phyloP scores from a whole-genome alignment of 35 echinoderm and acorn worm species.

The Heliocidaris erythrogramma region DNA sequence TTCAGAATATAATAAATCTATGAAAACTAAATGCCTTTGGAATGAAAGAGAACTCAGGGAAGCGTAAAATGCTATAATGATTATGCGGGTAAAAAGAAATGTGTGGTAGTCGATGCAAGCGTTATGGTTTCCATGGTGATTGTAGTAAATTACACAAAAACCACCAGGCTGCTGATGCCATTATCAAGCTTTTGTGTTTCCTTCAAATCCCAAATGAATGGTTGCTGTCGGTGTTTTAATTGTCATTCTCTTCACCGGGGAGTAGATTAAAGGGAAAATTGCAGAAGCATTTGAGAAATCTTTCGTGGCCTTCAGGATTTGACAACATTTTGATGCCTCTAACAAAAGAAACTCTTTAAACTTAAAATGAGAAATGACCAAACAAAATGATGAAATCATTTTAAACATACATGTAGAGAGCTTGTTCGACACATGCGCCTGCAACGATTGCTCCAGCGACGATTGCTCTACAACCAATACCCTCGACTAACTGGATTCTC shows the following conservation, averaged over 20 bases:
- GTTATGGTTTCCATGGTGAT: neutral
- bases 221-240: neutral
- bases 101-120: neutral
- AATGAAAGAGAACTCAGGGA: neutral
- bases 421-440: too few relatives aligned
- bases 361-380: too few relatives aligned
- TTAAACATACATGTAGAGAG: too few relatives aligned
- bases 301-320: too few relatives aligned
- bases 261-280: neutral
- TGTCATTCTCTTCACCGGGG: neutral
- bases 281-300: too few relatives aligned
- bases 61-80: neutral
- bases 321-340: too few relatives aligned
- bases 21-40: neutral
- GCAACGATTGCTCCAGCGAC: too few relatives aligned
- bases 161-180: neutral
- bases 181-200: neutral
- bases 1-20: neutral
- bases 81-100: neutral
- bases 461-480: too few relatives aligned
- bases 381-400: too few relatives aligned
- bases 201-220: neutral
- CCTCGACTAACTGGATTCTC: too few relatives aligned
- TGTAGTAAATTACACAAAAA: neutral
- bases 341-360: too few relatives aligned